A percentile compares a stretch with the other conserved stretches of the same genome.
Evolutionary conservation across 2,113 vertebrate species (phyloP).

Genomic region (Gavialis gangeticus): DNA sequence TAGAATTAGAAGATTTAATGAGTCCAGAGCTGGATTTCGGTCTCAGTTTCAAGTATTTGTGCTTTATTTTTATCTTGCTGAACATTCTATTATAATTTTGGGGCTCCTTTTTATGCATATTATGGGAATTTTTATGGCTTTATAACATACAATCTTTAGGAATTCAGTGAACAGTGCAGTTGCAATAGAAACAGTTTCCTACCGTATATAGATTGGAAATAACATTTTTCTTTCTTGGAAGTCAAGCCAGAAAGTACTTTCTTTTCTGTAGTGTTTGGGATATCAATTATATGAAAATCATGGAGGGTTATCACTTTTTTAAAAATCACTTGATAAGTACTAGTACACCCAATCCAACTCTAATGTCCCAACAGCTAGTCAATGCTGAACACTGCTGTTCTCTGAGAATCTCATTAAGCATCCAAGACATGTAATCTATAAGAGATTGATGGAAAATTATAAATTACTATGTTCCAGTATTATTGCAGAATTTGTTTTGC

Average conservation of each 20-base stretch:
- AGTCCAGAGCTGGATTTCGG: neutral
- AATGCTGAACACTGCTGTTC: neutral
- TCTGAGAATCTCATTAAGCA: slow-evolving; percentile 1
- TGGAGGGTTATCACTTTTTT: neutral
- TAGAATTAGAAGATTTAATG: neutral
- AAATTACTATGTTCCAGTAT: neutral
- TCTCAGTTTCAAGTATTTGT: neutral
- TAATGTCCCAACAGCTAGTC: neutral
- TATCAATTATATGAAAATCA: neutral
- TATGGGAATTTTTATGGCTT: neutral
- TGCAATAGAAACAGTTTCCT: neutral
- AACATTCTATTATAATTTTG: neutral
- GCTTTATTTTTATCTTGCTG: neutral
- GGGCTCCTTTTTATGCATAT: neutral
- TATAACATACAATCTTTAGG: neutral
- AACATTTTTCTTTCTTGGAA: neutral
- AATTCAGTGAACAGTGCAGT: neutral
- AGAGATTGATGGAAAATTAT: neutral
- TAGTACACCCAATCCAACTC: neutral
- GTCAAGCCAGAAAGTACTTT: neutral
- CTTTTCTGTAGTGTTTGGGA: neutral
- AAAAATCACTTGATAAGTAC: neutral
- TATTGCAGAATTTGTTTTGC: slow-evolving; percentile 12
- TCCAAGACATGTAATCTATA: neutral
- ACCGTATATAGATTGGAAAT: neutral